Percentiles rank a stretch among this genome's conserved stretches.
Evolutionary conservation across 2,888 invertebrate species (phyloP).

Genomic region (Calameuta pallipes): DNA sequence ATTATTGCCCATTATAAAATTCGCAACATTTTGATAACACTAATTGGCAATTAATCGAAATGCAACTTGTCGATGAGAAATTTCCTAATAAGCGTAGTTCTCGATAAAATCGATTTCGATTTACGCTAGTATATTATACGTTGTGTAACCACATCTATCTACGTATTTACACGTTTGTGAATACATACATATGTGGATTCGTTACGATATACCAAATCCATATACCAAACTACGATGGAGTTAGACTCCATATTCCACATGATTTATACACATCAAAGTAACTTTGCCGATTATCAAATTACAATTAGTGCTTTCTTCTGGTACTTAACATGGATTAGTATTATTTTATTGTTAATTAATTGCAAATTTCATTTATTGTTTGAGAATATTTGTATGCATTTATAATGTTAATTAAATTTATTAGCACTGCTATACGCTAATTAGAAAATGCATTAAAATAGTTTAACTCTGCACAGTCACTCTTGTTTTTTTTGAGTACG

Average conservation of each 20-base stretch:
- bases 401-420: neutral
- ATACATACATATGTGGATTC: neutral
- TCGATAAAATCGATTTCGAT: neutral
- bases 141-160: neutral
- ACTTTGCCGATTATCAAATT: neutral
- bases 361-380: neutral
- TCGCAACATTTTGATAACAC: too few relatives aligned
- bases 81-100: neutral
- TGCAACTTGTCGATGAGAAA: neutral
- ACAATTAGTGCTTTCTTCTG: neutral
- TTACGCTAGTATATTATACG: neutral
- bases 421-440: neutral
- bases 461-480: too few relatives aligned
- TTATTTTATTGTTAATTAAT: neutral
- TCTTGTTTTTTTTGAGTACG: too few relatives aligned
- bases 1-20: neutral
- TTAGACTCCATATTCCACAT: neutral
- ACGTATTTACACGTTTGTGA: neutral
- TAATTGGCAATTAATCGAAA: neutral
- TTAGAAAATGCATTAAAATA: neutral
- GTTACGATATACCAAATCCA: neutral
- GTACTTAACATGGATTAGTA: neutral
- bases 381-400: neutral
- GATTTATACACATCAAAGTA: neutral
- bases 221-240: neutral